phyloP scores from a whole-genome alignment of 1,140 invertebrate species.

The Anastrepha ludens region DNA sequence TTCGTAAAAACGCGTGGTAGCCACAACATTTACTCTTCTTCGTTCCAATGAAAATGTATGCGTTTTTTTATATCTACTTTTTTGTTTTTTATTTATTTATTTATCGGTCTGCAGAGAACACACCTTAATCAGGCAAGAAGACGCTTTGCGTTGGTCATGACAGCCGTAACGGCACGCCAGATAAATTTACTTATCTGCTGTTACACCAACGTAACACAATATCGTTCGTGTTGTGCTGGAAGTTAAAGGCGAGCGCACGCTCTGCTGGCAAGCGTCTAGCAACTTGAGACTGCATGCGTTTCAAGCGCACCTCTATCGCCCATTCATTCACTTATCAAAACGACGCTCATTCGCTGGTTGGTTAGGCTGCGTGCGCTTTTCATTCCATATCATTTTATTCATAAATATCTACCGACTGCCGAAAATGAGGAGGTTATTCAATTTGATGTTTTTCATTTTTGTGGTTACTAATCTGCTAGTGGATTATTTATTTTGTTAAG shows the following conservation, averaged over 20 bases:
- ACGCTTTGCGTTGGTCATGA: neutral
- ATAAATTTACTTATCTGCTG: neutral
- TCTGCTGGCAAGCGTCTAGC: neutral
- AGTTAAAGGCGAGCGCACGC: neutral
- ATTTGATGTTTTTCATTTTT: too few species aligned
- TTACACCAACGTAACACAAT: neutral
- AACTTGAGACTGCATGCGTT: constrained; percentile 27
- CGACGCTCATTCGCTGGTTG: neutral
- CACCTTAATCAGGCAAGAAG: neutral
- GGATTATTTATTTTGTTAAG: too few species aligned
- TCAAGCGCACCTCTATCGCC: neutral
- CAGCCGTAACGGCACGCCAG: constrained; percentile 2
- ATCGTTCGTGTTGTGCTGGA: constrained; percentile 22
- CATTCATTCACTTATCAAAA: too few species aligned
- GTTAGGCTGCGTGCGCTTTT: neutral
- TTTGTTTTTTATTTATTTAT: neutral
- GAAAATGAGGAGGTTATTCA: too few species aligned
- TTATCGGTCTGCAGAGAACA: neutral
- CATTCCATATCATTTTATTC: neutral
- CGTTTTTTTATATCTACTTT: neutral
- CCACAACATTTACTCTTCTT: neutral
- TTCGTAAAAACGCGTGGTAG: neutral
- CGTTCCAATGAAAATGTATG: neutral
- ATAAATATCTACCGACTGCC: neutral
- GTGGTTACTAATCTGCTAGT: too few species aligned